phyloP scores from a whole-genome alignment of 2,888 invertebrate species.

The Pollenia labialis region DNA sequence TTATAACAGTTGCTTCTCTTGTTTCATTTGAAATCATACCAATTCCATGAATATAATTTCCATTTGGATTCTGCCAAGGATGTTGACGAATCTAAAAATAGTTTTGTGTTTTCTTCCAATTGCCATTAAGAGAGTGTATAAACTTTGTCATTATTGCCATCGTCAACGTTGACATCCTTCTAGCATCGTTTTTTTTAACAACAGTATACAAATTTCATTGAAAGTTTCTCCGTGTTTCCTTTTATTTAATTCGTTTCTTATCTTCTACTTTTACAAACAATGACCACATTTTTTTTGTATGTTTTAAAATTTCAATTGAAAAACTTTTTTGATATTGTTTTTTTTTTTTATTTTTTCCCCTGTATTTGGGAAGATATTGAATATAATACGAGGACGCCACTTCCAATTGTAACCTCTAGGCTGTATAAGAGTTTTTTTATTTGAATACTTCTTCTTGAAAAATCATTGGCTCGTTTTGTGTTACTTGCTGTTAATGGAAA shows the following conservation, averaged over 20 bases:
- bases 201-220: slow-evolving; percentile 36
- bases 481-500: slow-evolving; percentile 15
- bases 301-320: slow-evolving; percentile 63
- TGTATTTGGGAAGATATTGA: slow-evolving; percentile 22
- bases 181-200: slow-evolving; percentile 27
- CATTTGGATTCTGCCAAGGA: slow-evolving; percentile 31
- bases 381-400: neutral
- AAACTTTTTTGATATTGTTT: slow-evolving; percentile 57
- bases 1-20: neutral
- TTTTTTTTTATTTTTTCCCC: neutral
- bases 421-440: slow-evolving; percentile 8
- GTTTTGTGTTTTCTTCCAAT: slow-evolving; percentile 17
- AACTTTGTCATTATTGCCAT: slow-evolving; percentile 63
- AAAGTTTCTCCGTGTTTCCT: slow-evolving; percentile 32
- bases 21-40: slow-evolving; percentile 27
- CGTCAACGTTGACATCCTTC: slow-evolving; percentile 36
- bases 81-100: slow-evolving; percentile 31
- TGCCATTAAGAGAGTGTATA: slow-evolving; percentile 51
- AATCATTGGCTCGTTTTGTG: slow-evolving; percentile 18
- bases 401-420: slow-evolving; percentile 44
- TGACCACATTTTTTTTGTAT: slow-evolving; percentile 57
- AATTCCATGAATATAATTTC: slow-evolving; percentile 41
- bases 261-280: slow-evolving; percentile 47
- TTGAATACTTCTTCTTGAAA: slow-evolving; percentile 28
- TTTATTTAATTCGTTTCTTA: slow-evolving; percentile 1